Conservation (phyloP, 1,140 invertebrate genomes). For the Phocides pigmalion region DNA sequence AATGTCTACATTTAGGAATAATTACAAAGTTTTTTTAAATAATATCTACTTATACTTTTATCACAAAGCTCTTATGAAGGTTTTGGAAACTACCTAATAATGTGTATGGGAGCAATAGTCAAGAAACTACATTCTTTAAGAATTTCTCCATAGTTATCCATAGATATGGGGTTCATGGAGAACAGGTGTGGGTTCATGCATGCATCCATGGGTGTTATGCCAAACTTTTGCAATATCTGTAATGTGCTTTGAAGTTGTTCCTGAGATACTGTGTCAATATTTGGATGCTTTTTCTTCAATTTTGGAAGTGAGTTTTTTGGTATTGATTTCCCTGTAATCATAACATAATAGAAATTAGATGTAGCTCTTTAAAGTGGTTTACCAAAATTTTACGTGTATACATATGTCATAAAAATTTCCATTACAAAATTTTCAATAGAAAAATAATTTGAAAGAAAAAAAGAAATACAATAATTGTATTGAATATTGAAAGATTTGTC, state of each 20-base stretch:
- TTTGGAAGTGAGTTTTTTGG: conserved; percentile 37
- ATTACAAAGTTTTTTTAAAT: too few species aligned
- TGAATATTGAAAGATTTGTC: too few species aligned
- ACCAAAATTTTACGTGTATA: too few species aligned
- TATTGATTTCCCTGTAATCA: conserved; percentile 50
- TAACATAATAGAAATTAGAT: too few species aligned
- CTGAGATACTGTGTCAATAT: conserved; percentile 49
- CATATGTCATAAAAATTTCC: too few species aligned
- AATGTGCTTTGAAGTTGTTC: conserved; percentile 59
- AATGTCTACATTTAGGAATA: too few species aligned
- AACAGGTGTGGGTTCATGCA: conserved; percentile 82
- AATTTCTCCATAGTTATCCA: conserved; percentile 83
- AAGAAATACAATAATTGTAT: too few species aligned
- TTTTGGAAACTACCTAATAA: conserved; percentile 79
- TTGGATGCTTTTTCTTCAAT: conserved; percentile 59
- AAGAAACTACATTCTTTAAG: conserved; percentile 83
- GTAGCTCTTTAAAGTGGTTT: too few species aligned
- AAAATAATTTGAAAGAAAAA: too few species aligned
- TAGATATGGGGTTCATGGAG: conserved; percentile 79
- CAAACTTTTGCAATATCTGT: conserved; percentile 63
- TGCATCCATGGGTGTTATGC: conserved; percentile 72
- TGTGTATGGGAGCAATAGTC: conserved; percentile 70
- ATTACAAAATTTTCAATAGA: too few species aligned
- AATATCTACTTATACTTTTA: too few species aligned
- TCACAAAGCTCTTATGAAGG: too few species aligned